phyloP scores from a whole-genome alignment of 2,113 vertebrate genomes.

The Plectropomus leopardus region DNA sequence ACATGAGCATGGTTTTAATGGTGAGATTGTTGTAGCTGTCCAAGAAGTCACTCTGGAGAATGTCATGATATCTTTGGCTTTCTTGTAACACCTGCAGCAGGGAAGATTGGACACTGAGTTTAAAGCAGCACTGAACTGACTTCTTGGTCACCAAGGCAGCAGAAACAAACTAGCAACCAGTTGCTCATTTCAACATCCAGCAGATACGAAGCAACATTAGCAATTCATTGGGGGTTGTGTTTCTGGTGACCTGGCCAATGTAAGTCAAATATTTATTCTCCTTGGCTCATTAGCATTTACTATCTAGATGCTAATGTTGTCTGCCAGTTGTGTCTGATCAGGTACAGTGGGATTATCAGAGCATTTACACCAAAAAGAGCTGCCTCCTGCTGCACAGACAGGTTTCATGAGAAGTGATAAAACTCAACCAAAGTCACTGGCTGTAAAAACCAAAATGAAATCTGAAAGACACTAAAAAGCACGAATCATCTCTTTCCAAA shows the following conservation, averaged over 20 bases:
- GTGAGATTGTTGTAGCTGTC: constrained; percentile 86
- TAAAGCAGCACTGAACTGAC: background rate
- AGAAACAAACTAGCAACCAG: background rate
- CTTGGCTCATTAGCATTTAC: too few species aligned
- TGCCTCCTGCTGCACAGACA: too few species aligned
- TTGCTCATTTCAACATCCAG: background rate
- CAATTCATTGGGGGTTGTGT: background rate
- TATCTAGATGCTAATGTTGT: too few species aligned
- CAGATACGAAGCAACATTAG: background rate
- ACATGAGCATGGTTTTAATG: constrained; percentile 84
- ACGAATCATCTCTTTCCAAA: too few species aligned
- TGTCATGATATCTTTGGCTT: constrained; percentile 66
- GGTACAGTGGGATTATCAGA: too few species aligned
- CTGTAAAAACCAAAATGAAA: background rate
- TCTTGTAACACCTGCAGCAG: constrained; percentile 68
- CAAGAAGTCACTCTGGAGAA: constrained; percentile 84
- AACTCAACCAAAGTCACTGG: background rate
- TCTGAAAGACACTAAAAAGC: too few species aligned
- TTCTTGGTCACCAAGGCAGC: background rate
- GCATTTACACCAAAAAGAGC: too few species aligned
- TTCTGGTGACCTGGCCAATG: background rate
- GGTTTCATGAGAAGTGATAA: background rate
- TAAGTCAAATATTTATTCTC: background rate
- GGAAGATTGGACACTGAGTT: background rate
- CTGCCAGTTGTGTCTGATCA: too few species aligned